These are phyloP conservation scores for Nettapus auritus DNA, from an alignment of 2,113 vertebrate genomes.

Conservation along the genomic window DNA sequence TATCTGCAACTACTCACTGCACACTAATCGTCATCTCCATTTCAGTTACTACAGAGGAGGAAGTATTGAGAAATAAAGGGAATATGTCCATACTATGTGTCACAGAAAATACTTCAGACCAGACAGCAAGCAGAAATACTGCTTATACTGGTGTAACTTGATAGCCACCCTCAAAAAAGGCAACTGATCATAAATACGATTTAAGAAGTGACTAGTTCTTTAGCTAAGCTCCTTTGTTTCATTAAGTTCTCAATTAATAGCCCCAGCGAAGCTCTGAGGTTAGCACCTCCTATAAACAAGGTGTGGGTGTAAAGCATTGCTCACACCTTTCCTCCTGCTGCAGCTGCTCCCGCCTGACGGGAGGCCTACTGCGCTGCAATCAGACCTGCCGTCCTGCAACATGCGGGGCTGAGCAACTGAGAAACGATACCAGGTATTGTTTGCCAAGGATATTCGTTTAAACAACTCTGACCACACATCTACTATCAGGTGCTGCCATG, in stretches of 20 bases:
- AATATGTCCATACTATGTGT: not conserved
- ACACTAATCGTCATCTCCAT: not conserved
- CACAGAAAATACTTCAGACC: not conserved
- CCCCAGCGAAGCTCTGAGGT: not conserved
- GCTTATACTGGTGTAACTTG: not conserved
- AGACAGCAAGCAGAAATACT: not conserved
- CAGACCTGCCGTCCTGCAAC: not conserved
- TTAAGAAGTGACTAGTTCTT: not conserved
- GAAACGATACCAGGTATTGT: not conserved
- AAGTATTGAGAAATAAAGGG: slow-evolving; percentile 10
- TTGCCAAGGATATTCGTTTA: not conserved
- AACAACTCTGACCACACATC: not conserved
- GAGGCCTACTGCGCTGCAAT: not conserved
- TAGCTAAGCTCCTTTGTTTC: not conserved
- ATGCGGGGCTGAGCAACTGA: fast-evolving
- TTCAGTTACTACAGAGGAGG: not conserved
- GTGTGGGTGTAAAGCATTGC: not conserved
- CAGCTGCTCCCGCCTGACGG: not conserved
- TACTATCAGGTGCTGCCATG: fast-evolving
- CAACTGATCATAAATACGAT: not conserved
- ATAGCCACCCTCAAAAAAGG: not conserved
- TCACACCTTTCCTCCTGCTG: not conserved
- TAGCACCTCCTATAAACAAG: slow-evolving; percentile 19
- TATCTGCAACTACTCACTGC: not conserved
- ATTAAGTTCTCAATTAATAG: not conserved